Evolutionary conservation across 2,888 invertebrate genomes (phyloP), one percentile per base, ranked within the genome.

Genomic region (Drosophila hamatofila): DNA sequence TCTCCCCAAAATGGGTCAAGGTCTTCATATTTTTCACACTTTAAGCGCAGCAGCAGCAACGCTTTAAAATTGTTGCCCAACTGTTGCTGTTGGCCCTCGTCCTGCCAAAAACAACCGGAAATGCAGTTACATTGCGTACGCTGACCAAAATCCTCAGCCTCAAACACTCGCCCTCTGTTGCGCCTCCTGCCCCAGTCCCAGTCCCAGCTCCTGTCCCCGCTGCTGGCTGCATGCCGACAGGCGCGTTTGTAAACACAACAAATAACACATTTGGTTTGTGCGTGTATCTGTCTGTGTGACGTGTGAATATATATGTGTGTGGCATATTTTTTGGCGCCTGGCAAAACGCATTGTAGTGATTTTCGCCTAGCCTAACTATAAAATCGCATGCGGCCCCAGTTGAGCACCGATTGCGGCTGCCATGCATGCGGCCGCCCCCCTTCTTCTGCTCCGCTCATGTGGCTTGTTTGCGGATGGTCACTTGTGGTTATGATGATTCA

Each of bases 401-500:
- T 42, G 72, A 14, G 55, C 76, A 64, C 51, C 73, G 65, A 72
- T 68, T 72, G 72, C 30, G 48, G 57, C 65, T 14, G 30, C 33
- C 51, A 33, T 41, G 44, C 2, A 21, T 30, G 7, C 30, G 8
- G 30, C 30, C 9, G 11, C 23, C 11, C 18, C 11, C 52, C n/a
- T n/a, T n/a, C n/a, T n/a, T n/a, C n/a, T 3, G n/a, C 0, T 2
- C 30, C 23, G 4, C 35, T 52, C 52, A 35, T 78, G 78, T n/a
- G 78, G 75, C 71, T 62, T 74, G 78, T 74, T 78, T 75, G 75
- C 72, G 75, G 78, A 68, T 68, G 60, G 75, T 72, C 82, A 78
- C 85, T 85, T 85, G 80, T 78, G 82, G 75, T 80, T 82, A 78
- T 82, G 78, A 84, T 84, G 83, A 84, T 84, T 86, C 87, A 84